Base-by-base conservation (phyloP, 1,140 invertebrate genomes). In the Periplaneta americana region DNA sequence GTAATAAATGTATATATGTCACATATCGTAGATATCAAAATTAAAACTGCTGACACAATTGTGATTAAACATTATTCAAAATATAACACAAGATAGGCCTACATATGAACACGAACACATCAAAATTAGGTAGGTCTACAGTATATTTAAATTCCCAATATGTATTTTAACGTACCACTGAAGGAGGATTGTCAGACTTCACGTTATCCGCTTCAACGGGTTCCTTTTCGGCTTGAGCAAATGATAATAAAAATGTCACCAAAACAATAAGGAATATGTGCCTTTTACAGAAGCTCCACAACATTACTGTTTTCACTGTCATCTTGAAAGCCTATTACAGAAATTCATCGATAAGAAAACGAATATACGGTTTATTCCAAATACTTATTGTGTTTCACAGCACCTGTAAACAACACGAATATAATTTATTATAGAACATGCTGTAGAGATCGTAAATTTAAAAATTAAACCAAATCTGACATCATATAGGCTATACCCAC, bases 201-300 rank as follows among this genome's bases (percentile, higher is more conserved):
- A 22, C 10, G 34, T 17, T 31, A 37, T 74, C 78, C 10, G 17
- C 79, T 66, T 80, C 79, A 80, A 80, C 39, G 11, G 79, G 79
- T 80, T 80, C 79, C 34, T 80, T 80, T 31, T 80, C 79, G 33
- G 48, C 36, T 48, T 48, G 28, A 31, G 31, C 79, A 48, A n/a
- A 34, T 9, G 75, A 75, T 11, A 32, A 34, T 1, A 39, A 78
- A 13, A 36, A 39, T 17, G 37, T 11, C 35, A 77, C 4, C 1
- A 36, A 18, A 5, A 78, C 35, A 1, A 78, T 28, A 78, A 36
- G 15, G 1, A 34, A 15, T 32, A 34, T 34, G 5, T 5, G 48
- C 10, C 22, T 66, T 28, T n/a, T n/a, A 66, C 8, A 6, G 5
- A 11, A 9, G 2, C 10, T 66, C 48, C 48, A 66, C 48, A 8